phyloP scores from a whole-genome alignment of 2,797 vertebrate species.

The Enteromius viviparus region DNA sequence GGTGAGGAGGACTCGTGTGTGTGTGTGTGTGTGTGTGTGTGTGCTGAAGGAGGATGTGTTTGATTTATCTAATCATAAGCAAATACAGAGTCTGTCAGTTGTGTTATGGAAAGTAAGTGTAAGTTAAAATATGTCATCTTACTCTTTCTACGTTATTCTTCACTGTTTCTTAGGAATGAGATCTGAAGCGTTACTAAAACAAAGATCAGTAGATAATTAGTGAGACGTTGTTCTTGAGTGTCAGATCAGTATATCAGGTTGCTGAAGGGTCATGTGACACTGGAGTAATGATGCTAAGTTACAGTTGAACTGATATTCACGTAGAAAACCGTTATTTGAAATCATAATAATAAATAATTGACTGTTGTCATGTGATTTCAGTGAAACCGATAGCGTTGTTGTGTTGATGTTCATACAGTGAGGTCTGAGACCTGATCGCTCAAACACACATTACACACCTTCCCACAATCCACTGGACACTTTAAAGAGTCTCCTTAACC shows the following conservation, averaged over 20 bases:
- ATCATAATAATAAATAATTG: neutral
- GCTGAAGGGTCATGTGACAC: slow-evolving; percentile 2
- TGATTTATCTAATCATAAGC: neutral
- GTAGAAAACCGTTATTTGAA: neutral
- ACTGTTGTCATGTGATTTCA: neutral
- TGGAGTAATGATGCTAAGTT: neutral
- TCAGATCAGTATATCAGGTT: neutral
- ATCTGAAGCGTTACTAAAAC: neutral
- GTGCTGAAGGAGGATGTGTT: neutral
- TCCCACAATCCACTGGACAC: neutral
- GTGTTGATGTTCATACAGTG: neutral
- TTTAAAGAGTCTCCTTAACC: neutral
- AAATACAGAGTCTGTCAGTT: neutral
- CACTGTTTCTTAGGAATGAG: neutral
- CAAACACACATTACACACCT: slow-evolving; percentile 13
- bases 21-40: slow-evolving; percentile 14
- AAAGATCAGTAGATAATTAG: neutral
- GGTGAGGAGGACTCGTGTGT: slow-evolving; percentile 69
- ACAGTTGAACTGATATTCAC: neutral
- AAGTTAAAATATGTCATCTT: neutral
- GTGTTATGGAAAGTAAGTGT: neutral
- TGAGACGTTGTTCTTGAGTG: no score
- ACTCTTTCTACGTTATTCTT: neutral
- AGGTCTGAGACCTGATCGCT: neutral
- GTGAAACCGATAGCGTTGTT: neutral